phyloP scores from a whole-genome alignment of 2,888 invertebrate genomes.

The Tenthredo notha region DNA sequence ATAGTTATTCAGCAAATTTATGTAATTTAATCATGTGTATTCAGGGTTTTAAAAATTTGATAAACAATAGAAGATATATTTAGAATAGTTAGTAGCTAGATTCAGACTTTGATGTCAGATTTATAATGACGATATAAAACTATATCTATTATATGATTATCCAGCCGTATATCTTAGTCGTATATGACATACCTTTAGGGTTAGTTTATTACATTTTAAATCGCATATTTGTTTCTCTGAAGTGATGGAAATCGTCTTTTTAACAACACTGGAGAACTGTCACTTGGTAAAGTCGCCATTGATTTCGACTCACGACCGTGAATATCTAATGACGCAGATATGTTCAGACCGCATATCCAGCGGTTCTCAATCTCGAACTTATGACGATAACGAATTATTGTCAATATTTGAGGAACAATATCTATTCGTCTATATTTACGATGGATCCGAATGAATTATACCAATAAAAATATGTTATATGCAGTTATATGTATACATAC shows the following conservation, averaged over 20 bases:
- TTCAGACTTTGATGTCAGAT: slow-evolving; percentile 12
- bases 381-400: background rate
- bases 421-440: background rate
- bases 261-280: slow-evolving; percentile 40
- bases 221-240: slow-evolving; percentile 26
- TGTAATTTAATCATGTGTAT: slow-evolving; percentile 18
- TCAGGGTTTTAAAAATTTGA: slow-evolving; percentile 17
- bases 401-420: background rate
- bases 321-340: background rate
- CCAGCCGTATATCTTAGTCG: background rate
- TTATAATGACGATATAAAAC: slow-evolving; percentile 1
- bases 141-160: background rate
- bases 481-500: background rate
- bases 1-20: slow-evolving; percentile 39
- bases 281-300: slow-evolving; percentile 49
- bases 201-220: slow-evolving; percentile 41
- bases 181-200: background rate
- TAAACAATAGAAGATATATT: slow-evolving; percentile 47
- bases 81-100: slow-evolving; percentile 38
- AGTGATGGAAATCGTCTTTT: slow-evolving; percentile 29
- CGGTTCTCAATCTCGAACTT: background rate
- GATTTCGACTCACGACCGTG: slow-evolving; percentile 36
- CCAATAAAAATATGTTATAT: background rate
- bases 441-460: background rate
- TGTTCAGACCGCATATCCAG: background rate